Conservation (phyloP, 2,797 vertebrate genomes). For the Dallia pectoralis region DNA sequence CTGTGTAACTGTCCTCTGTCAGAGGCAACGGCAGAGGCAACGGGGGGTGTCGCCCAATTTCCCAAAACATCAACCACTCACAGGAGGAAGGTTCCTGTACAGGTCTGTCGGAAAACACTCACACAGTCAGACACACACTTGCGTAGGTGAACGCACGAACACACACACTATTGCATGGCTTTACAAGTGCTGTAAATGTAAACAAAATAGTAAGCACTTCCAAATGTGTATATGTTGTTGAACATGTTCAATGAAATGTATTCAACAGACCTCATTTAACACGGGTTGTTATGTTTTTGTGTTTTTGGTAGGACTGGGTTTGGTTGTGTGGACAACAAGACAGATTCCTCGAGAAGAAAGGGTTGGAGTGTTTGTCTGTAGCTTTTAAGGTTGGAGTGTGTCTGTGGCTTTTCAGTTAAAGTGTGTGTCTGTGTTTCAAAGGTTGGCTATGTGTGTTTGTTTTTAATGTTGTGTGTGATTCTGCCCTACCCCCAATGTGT, state of each 20-base stretch:
- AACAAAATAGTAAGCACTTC: no score
- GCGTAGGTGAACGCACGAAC: no score
- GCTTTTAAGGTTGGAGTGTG: no score
- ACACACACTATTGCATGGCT: no score
- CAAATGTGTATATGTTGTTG: neutral
- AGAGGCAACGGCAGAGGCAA: conserved; percentile 5
- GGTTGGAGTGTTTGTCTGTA: neutral
- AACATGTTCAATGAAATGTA: neutral
- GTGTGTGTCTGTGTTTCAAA: no score
- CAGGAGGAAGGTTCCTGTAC: conserved; percentile 22
- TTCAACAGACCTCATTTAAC: no score
- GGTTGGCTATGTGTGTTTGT: neutral
- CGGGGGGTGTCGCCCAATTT: neutral
- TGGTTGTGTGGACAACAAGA: neutral
- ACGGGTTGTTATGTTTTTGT: neutral
- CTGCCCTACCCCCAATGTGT: conserved; percentile 45
- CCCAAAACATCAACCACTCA: neutral
- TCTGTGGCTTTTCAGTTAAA: no score
- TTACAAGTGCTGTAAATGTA: no score
- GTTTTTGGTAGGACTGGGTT: neutral
- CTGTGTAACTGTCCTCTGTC: neutral
- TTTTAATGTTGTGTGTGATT: neutral
- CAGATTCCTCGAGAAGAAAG: neutral
- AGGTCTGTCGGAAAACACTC: conserved; percentile 41
- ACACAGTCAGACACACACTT: neutral